Evolutionary conservation across 2,797 vertebrate genomes (phyloP), one percentile per base, ranked within the genome.

Genomic region (Macropodus opercularis): DNA sequence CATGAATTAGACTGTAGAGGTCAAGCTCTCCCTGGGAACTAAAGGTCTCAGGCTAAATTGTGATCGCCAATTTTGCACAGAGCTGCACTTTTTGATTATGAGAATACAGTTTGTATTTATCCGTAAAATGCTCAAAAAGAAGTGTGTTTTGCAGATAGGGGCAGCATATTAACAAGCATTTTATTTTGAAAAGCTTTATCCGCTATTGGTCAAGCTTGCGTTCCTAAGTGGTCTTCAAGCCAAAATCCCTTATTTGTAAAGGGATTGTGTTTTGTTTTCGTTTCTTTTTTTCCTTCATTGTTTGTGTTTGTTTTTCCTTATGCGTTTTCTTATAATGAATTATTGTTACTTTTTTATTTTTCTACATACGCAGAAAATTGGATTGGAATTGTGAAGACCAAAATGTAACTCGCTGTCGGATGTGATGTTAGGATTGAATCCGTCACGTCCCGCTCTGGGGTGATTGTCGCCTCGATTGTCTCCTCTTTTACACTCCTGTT

Each of bases 1-100:
- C 89, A 72, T 85, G 89, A 91, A 92, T 91, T 93, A 86, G 90
- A 92, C 87, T 77, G 92, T 75, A 80, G 93, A 93, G 82, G 87
- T 90, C 72, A 80, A 91, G 87, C 93, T 91, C 77, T 80, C 72
- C 93, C 97, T 97, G 96, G 94, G 93, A 93, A 86, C 89, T 90
- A 90, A 93, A 92, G 90, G 92, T 89, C 93, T 94, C 96, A 98
- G 96, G 94, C 94, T 98, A 98, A 97, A 95, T 94, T 94, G 86
- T 89, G 70, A 91, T 85, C 79, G 90, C 94, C 94, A 94, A 90
- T 94, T 98, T 98, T 98, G 96, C 96, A 98, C 96, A 98, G 93
- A 92, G 96, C 93, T 95, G 96, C 97, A 98, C 96, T 95, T 96
- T 93, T 92, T 94, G 90, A 87, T 86, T 72, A 81, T 80, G 77